Base-by-base conservation (phyloP, 2,888 invertebrate genomes). In the Thera britannica region DNA sequence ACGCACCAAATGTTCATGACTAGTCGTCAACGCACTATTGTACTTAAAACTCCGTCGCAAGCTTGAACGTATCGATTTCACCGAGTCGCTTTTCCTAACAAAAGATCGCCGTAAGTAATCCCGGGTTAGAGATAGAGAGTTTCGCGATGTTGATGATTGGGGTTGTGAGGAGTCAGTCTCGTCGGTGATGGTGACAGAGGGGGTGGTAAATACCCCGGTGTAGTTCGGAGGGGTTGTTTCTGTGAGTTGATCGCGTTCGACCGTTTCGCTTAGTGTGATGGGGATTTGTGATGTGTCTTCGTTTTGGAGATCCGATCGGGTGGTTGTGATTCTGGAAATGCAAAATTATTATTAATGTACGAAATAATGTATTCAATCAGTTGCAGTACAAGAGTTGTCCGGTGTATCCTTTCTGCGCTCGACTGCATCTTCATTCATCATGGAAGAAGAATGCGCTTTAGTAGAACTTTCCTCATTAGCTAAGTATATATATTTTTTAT, bases 1-100 rank as follows among this genome's bases (percentile, higher is more conserved):
- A 38, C 95, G 92, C 3, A 96, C 95, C 72, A 96, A 84, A 61
- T 94, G 94, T 76, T 95, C 95, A 57, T 95, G 94, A 75, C 95
- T 95, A 2, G 88, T 90, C 0, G 90, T 90, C 65, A 92, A 68
- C 0, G 79, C 81, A 81, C 89, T 83, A 81, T 95, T 83, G 76
- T 94, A 89, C 68, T 88, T 86, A 72, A 93, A 91, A 76, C 90
- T 90, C 55, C 93, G 80, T 2, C 93, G 83, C 38, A 93, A 78
- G 76, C 93, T 90, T 11, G 92, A 92, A 0, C 93, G 77, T 35
- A 93, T 88, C n/a, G 85, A 89, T 51, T 92, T 92, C 0, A 87
- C 90, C 0, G 92, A 90, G 62, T 92, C 92, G 67, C 89, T 90
- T 71, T 91, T 92, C 2, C 92, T 76, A 0, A 92, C 90, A 67